These are phyloP conservation scores for Muschampia plurimacula DNA, from an alignment of 2,888 invertebrate species.

Conservation along the genomic window DNA sequence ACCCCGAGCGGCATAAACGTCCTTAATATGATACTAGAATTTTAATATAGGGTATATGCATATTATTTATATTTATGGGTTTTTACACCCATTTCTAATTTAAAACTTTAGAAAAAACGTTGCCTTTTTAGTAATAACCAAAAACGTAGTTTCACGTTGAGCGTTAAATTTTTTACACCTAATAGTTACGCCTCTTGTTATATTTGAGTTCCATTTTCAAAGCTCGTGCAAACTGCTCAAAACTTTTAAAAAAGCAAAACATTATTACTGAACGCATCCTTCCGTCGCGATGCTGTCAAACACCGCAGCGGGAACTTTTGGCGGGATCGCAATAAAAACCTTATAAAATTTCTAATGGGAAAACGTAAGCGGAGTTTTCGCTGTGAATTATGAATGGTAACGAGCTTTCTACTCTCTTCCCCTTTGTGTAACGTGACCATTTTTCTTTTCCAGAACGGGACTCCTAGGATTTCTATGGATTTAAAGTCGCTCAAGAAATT, in stretches of 20 bases:
- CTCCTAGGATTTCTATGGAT: slow-evolving; percentile 21
- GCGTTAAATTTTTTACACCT: neutral
- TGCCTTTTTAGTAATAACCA: neutral
- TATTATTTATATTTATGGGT: no score
- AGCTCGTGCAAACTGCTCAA: neutral
- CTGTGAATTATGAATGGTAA: slow-evolving; percentile 85
- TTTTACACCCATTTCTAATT: no score
- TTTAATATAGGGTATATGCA: no score
- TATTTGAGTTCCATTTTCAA: slow-evolving; percentile 8
- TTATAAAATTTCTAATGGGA: slow-evolving; percentile 85
- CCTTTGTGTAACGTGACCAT: slow-evolving; percentile 47
- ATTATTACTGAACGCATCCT: slow-evolving; percentile 49
- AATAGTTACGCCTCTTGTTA: neutral
- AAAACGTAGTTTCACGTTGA: neutral
- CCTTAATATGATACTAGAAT: no score
- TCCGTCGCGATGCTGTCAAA: slow-evolving; percentile 60
- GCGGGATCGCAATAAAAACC: slow-evolving; percentile 79
- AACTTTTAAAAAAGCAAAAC: slow-evolving; percentile 47
- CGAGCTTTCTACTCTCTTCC: slow-evolving; percentile 71
- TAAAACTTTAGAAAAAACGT: no score
- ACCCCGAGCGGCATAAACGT: no score
- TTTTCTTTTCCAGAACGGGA: slow-evolving; percentile 26
- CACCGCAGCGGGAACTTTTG: slow-evolving; percentile 64
- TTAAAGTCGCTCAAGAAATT: slow-evolving; percentile 7
- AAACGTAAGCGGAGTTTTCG: slow-evolving; percentile 83